These are phyloP conservation scores for Chaenogobius annularis DNA, from an alignment of 2,113 vertebrate species.

Conservation along the genomic window DNA sequence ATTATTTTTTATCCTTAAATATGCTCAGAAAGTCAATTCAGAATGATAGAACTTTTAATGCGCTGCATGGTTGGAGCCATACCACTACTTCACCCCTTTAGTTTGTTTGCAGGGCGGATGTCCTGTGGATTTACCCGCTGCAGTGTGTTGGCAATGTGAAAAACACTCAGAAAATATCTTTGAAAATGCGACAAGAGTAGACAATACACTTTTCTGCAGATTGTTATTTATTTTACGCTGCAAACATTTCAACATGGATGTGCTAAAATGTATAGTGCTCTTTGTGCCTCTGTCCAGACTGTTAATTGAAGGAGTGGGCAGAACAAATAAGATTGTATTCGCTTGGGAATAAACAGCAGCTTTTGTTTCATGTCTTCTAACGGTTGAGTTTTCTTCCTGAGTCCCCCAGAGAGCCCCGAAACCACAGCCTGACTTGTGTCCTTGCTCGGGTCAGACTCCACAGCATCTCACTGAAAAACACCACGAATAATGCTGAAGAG, in stretches of 20 bases:
- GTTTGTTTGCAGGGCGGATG: neutral
- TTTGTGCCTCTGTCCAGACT: slow-evolving; percentile 31
- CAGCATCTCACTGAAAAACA: slow-evolving; percentile 20
- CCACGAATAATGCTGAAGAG: neutral
- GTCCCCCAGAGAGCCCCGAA: slow-evolving; percentile 14
- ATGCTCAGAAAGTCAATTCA: no score
- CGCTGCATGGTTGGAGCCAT: no score
- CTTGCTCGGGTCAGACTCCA: slow-evolving; percentile 10
- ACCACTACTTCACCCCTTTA: no score
- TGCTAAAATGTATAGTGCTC: slow-evolving; percentile 5
- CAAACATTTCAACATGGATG: neutral
- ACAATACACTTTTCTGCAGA: neutral
- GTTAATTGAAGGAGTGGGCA: slow-evolving; percentile 47
- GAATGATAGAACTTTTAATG: no score
- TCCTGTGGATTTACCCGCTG: neutral
- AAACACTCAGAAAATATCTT: neutral
- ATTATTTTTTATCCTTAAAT: no score
- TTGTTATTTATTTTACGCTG: neutral
- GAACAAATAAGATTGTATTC: slow-evolving; percentile 19
- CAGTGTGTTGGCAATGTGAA: neutral
- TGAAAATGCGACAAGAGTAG: neutral
- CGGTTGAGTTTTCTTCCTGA: neutral
- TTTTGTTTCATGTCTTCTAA: slow-evolving; percentile 29
- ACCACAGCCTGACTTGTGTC: slow-evolving; percentile 2
- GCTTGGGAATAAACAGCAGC: slow-evolving; percentile 25